These are phyloP conservation scores for Opisthocomus hoazin DNA, from an alignment of 2,113 vertebrate species.

Conservation along the genomic window DNA sequence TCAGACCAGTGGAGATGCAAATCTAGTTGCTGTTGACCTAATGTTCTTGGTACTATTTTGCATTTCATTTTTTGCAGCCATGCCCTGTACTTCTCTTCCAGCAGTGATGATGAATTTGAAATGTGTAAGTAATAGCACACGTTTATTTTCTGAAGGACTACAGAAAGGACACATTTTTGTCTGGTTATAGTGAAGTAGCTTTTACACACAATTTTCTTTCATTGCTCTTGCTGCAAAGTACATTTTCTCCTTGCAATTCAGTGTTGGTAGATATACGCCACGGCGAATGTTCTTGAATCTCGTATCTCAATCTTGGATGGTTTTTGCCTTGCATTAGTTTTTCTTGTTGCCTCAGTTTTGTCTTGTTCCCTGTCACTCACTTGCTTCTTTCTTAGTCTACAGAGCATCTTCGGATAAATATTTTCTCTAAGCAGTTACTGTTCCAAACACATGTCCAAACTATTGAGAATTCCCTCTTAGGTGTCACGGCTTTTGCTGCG, in stretches of 20 bases:
- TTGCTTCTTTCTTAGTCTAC: background rate
- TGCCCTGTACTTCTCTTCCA: slow-evolving; percentile 14
- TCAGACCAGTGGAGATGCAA: background rate
- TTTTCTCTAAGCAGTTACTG: background rate
- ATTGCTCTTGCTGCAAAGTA: background rate
- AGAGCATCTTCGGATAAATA: background rate
- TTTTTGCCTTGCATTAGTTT: background rate
- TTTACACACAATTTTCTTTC: fast-evolving
- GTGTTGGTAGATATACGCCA: background rate
- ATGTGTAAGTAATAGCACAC: slow-evolving; percentile 67
- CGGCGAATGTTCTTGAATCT: background rate
- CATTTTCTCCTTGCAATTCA: background rate
- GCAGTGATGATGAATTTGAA: slow-evolving; percentile 75
- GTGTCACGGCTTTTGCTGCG: background rate
- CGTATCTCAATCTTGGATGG: background rate
- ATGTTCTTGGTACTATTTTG: background rate
- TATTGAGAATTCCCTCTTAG: background rate
- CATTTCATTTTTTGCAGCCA: background rate
- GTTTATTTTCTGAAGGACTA: background rate
- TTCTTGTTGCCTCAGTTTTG: background rate
- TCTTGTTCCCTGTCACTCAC: background rate
- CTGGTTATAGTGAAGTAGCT: fast-evolving
- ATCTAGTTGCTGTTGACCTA: background rate
- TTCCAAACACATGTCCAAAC: background rate
- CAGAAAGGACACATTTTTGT: background rate